These are phyloP conservation scores for Babylonia areolata DNA, from an alignment of 1,140 invertebrate species.

Conservation along the genomic window DNA sequence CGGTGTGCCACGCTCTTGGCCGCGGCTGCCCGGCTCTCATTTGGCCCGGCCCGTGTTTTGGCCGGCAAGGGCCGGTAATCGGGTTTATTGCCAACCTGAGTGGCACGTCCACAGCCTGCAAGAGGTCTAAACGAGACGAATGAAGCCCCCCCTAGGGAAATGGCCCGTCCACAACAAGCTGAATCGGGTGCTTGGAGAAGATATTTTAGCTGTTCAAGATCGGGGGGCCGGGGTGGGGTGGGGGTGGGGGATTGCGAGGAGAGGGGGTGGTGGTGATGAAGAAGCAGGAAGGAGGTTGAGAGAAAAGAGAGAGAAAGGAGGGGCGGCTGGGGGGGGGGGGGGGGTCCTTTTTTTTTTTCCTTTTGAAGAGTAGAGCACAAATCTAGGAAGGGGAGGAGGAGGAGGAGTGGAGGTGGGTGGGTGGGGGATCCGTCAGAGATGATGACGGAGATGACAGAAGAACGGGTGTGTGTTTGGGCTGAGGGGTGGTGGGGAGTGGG, in stretches of 20 bases:
- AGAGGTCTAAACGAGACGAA: slow-evolving; percentile 34
- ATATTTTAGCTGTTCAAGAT: slow-evolving; percentile 11
- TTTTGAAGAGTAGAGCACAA: too few relatives aligned
- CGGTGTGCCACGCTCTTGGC: background rate
- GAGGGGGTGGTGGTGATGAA: background rate
- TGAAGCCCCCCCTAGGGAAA: slow-evolving; percentile 23
- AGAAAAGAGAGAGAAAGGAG: too few relatives aligned
- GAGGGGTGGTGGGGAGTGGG: background rate
- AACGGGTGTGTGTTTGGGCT: background rate
- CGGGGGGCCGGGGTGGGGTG: background rate
- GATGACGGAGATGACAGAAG: background rate
- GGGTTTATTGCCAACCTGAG: slow-evolving; percentile 25
- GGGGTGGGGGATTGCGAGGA: background rate
- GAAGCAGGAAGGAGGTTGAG: too few relatives aligned
- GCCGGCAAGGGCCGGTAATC: slow-evolving; percentile 14
- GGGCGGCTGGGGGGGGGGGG: too few relatives aligned
- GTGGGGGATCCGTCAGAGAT: too few relatives aligned
- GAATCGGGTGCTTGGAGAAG: slow-evolving; percentile 25
- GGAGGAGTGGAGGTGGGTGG: too few relatives aligned
- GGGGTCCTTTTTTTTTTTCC: too few relatives aligned
- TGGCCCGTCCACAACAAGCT: slow-evolving; percentile 17
- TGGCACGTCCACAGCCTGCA: slow-evolving; percentile 14
- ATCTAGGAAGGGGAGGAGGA: too few relatives aligned
- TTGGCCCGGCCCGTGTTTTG: slow-evolving; percentile 25
- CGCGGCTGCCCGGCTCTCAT: background rate